Conservation (phyloP, 1,140 invertebrate species). For the Oncopodura yosiiana region DNA sequence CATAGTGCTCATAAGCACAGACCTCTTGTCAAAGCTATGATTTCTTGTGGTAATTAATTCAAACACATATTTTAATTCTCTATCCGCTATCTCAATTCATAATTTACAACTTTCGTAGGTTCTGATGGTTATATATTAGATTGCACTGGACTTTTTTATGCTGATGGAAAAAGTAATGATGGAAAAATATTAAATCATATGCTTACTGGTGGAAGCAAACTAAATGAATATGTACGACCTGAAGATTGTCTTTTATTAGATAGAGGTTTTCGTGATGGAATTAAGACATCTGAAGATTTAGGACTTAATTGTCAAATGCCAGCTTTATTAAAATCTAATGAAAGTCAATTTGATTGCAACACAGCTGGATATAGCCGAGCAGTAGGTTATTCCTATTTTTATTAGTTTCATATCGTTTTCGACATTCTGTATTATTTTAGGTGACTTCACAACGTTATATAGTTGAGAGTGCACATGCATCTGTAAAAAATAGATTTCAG, state of each 20-base stretch:
- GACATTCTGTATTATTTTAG: no score
- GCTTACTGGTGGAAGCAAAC: no score
- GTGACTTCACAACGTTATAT: constrained; percentile 3
- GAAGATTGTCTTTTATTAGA: constrained; percentile 3
- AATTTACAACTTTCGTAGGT: no score
- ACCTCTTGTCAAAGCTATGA: constrained; percentile 18
- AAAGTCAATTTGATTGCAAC: constrained; percentile 2
- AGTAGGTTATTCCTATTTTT: no score
- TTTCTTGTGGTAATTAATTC: no score
- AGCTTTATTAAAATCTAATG: neutral
- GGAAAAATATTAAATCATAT: constrained; percentile 14
- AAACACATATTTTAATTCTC: no score
- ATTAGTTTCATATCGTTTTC: no score
- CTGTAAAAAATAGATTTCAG: neutral
- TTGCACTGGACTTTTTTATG: neutral
- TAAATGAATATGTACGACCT: no score
- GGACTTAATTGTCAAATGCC: neutral
- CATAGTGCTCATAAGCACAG: constrained; percentile 10
- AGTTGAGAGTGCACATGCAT: neutral
- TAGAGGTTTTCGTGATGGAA: constrained; percentile 5
- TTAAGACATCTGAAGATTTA: neutral
- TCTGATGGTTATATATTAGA: constrained; percentile 18
- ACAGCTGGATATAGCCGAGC: no score
- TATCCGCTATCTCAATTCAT: no score
- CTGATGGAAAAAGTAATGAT: constrained; percentile 14